Evolutionary conservation across 2,888 invertebrate species (phyloP).

Genomic region (Epinotia bilunana): DNA sequence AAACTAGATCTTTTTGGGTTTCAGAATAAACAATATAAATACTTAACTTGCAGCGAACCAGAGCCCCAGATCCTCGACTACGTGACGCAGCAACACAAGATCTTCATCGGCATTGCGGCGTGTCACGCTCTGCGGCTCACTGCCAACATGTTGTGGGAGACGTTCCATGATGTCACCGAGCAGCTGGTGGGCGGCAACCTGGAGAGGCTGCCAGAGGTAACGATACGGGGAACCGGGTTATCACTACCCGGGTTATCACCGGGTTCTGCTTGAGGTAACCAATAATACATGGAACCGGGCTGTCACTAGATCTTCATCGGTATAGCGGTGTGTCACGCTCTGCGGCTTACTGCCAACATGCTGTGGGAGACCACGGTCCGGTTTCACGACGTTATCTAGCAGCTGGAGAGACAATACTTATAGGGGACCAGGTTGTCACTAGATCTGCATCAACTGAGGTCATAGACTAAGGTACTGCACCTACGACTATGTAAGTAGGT

Average conservation of each 20-base stretch:
- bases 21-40: too few relatives aligned
- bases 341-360: constrained; percentile 81
- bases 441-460: too few relatives aligned
- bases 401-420: constrained; percentile 65
- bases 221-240: not conserved
- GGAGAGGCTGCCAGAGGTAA: constrained; percentile 71
- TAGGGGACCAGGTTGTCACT: too few relatives aligned
- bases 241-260: too few relatives aligned
- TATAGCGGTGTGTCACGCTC: constrained; percentile 91
- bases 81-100: constrained; percentile 95
- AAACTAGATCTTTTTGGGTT: too few relatives aligned
- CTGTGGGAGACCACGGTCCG: constrained; percentile 61
- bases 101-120: constrained; percentile 93
- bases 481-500: too few relatives aligned
- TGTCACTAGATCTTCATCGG: constrained; percentile 92
- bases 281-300: not conserved
- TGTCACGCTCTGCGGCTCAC: constrained; percentile 89
- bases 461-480: too few relatives aligned
- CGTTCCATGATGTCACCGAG: constrained; percentile 63
- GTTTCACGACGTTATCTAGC: constrained; percentile 63
- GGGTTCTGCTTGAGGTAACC: constrained; percentile 65
- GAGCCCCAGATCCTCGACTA: constrained; percentile 97
- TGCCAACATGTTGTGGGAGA: constrained; percentile 66
- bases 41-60: constrained; percentile 58
- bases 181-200: constrained; percentile 66